Base-by-base conservation (phyloP, 1,140 invertebrate species). In the Euborellia annulipes region DNA sequence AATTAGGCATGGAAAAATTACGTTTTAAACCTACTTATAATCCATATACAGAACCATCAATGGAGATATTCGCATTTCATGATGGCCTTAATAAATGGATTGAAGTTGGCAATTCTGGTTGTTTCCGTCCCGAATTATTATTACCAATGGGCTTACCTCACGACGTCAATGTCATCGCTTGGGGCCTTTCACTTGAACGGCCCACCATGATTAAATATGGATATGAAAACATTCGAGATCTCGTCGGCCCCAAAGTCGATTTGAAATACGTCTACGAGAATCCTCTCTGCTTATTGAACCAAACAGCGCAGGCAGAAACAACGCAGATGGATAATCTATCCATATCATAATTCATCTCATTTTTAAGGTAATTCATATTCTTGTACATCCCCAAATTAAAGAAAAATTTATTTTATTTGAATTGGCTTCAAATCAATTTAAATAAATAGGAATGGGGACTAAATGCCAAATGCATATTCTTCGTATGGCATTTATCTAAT, bases 131-230 rank as follows among this genome's bases (percentile, higher is more conserved):
- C 1, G 96, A 99, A 71, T 90, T 99, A 89, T 66, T 98, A 44
- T 62, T 90, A 36, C 93, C 96, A 2, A 98, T 99, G 95, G 91
- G 92, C 14, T 62, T 99, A 30, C 94, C 95, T 0, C 75, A 84
- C 55, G 81, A 92, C 67, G 93, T 99, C 0, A 82, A 78, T 55
- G 93, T 97, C 9, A 90, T 97, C 52, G 95, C 90, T 3, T 99
- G 92, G 87, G 96, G 96, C 16, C 67, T 98, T 23, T 97, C 93
- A 0, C 64, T 98, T 44, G 96, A 98, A 67, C n/a, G n/a, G 52
- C 96, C 96, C 7, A 98, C 96, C 7, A 99, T 99, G 96, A 98
- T 99, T 57, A 95, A 95, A 62, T 99, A 98, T 66, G 86, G 86
- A 18, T 81, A 96, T 52, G 87, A 96, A 65, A 98, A 99, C 62